A percentile compares a stretch with the other conserved stretches of the same genome.
Conservation (phyloP, 2,113 vertebrate species). For the Oreochromis spilurus region DNA sequence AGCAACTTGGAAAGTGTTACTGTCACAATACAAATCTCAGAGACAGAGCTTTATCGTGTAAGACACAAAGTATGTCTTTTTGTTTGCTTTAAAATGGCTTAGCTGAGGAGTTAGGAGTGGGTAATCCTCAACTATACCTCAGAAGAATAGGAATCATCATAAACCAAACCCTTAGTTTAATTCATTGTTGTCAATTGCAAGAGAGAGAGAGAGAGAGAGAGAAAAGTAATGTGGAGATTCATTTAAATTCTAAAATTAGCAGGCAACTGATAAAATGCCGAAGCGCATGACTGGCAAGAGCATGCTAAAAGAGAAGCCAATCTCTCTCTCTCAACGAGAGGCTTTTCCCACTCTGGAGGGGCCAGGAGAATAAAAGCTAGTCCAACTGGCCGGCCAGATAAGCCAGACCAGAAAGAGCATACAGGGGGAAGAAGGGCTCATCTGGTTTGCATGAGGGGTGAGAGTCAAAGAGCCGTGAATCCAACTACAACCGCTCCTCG, state of each 20-base stretch:
- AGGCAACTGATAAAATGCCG: constrained; percentile 52
- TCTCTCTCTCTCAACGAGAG: constrained; percentile 30
- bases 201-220: neutral
- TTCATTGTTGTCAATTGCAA: constrained; percentile 1
- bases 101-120: neutral
- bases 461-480: constrained; percentile 40
- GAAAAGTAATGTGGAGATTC: constrained; percentile 22
- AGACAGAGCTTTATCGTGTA: neutral
- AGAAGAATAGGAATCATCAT: neutral
- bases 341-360: constrained; percentile 60
- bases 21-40: neutral
- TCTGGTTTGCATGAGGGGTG: constrained; percentile 48
- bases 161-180: neutral
- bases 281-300: constrained; percentile 43
- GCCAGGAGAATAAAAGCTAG: constrained; percentile 63
- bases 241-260: constrained; percentile 66
- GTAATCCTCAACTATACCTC: neutral
- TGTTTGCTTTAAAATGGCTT: neutral
- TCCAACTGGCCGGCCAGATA: constrained; percentile 68
- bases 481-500: neutral
- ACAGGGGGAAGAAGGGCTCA: constrained; percentile 37
- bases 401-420: constrained; percentile 48
- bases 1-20: neutral
- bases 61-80: neutral
- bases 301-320: constrained; percentile 23